These are phyloP conservation scores for Ectropis crepuscularia DNA, from an alignment of 2,888 invertebrate genomes.

Conservation along the genomic window DNA sequence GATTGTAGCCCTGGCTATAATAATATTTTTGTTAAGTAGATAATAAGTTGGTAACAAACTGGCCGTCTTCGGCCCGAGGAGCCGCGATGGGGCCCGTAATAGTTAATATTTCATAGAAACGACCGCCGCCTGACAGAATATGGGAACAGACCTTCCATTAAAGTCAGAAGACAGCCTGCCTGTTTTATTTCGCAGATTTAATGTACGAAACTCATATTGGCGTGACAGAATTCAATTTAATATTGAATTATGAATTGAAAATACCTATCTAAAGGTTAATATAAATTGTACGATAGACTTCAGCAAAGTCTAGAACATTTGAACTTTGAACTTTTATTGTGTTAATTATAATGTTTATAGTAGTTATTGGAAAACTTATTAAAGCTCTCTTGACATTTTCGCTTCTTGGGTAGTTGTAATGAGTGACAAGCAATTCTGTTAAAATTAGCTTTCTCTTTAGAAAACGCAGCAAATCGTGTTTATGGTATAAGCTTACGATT, in stretches of 20 bases:
- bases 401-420: too few species aligned
- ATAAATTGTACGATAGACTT: background rate
- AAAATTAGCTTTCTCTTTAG: too few species aligned
- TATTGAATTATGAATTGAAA: background rate
- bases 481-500: too few species aligned
- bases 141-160: conserved; percentile 8
- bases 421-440: too few species aligned
- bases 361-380: too few species aligned
- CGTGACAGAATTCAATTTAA: conserved; percentile 12
- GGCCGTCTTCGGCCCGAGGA: background rate
- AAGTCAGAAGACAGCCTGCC: conserved; percentile 11
- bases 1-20: too few species aligned
- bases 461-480: too few species aligned
- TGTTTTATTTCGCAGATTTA: conserved; percentile 19
- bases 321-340: background rate
- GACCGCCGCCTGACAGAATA: background rate
- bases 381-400: too few species aligned
- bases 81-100: background rate
- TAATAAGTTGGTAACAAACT: conserved; percentile 5
- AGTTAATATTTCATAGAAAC: conserved; percentile 15
- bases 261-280: too few species aligned
- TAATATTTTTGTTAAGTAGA: too few species aligned
- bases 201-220: conserved; percentile 7
- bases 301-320: background rate
- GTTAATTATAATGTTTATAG: too few species aligned